phyloP scores from a whole-genome alignment of 2,888 invertebrate genomes.

The Melinaea marsaeus region DNA sequence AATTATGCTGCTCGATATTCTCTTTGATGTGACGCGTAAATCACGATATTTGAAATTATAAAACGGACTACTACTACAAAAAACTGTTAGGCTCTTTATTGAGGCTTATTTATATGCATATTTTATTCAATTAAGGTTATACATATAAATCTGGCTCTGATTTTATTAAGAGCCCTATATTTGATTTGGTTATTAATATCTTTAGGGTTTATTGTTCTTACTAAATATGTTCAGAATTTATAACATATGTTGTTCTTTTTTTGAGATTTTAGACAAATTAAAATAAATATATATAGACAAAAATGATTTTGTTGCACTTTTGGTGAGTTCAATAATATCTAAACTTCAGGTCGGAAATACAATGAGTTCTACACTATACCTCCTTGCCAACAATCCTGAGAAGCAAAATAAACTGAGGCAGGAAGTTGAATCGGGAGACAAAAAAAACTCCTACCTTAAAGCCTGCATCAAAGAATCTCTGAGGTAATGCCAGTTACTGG shows the following conservation, averaged over 20 bases:
- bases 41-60: not conserved
- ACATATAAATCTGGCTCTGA: too few species aligned
- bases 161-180: too few species aligned
- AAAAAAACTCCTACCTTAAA: slow-evolving; percentile 77
- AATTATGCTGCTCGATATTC: not conserved
- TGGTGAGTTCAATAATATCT: slow-evolving; percentile 24
- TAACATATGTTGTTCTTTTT: too few species aligned
- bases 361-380: slow-evolving; percentile 75
- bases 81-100: too few species aligned
- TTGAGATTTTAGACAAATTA: too few species aligned
- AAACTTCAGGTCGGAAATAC: slow-evolving; percentile 74
- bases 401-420: slow-evolving; percentile 80
- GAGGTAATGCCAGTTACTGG: slow-evolving; percentile 79
- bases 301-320: not conserved
- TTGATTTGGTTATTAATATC: too few species aligned
- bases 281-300: not conserved
- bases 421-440: slow-evolving; percentile 64
- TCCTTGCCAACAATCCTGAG: slow-evolving; percentile 79
- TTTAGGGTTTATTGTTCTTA: too few species aligned
- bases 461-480: slow-evolving; percentile 86
- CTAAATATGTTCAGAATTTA: too few species aligned
- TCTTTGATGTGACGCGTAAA: slow-evolving; percentile 13
- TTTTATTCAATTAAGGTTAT: too few species aligned
- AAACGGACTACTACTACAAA: not conserved
- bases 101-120: too few species aligned